Evolutionary conservation across 2,113 vertebrate species (phyloP).

Genomic region (Takifugu flavidus): DNA sequence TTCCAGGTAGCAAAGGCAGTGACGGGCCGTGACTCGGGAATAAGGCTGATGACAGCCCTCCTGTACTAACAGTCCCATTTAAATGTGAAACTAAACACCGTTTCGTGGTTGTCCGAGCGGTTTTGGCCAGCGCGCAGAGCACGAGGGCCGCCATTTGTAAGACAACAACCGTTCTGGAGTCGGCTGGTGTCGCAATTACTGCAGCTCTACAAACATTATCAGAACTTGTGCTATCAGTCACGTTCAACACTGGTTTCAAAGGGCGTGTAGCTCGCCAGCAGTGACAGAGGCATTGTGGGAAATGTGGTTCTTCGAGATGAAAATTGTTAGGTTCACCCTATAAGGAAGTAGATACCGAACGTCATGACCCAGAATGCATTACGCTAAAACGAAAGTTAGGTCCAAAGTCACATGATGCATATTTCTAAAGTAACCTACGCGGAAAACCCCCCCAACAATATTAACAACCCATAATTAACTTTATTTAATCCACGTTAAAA

Average conservation of each 20-base stretch:
- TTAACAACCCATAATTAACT: no score
- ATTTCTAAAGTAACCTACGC: background rate
- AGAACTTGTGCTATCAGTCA: constrained; percentile 37
- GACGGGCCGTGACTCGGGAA: constrained; percentile 2
- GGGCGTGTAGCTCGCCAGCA: constrained; percentile 22
- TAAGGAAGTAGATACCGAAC: background rate
- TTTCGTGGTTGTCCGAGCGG: constrained; percentile 30
- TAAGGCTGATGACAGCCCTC: constrained; percentile 2
- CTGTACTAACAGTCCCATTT: constrained; percentile 7
- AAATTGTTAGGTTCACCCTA: rapidly evolving
- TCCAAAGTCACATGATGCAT: background rate
- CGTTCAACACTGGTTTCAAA: background rate
- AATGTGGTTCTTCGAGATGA: constrained; percentile 33
- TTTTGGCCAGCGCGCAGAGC: constrained; percentile 39
- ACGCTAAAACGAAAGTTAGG: background rate
- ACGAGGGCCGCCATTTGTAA: constrained; percentile 59
- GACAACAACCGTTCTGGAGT: background rate
- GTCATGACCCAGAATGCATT: constrained; percentile 38
- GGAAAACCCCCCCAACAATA: no score
- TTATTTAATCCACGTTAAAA: no score
- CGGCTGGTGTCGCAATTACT: rapidly evolving
- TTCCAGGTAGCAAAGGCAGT: constrained; percentile 20
- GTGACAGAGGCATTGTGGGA: constrained; percentile 40
- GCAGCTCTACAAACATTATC: constrained; percentile 9
- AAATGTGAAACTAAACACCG: constrained; percentile 31